Base-by-base conservation (phyloP, 92 coral and sea anemone species). In the Phenganax stokvisi region DNA sequence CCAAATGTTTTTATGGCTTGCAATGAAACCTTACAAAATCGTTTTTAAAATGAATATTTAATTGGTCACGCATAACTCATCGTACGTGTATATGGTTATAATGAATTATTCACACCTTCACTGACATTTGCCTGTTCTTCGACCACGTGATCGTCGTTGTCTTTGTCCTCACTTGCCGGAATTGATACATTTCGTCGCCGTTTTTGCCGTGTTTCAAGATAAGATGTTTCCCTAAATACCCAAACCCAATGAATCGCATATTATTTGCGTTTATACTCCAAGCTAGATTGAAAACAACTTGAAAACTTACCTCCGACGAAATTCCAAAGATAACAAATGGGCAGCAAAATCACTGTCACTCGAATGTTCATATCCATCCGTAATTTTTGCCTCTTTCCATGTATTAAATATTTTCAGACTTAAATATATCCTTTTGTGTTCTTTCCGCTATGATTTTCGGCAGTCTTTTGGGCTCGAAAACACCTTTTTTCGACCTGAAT, bases 171-270 rank as follows among this genome's bases (percentile, higher is more conserved):
- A 20, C 25, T 20, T 20, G 25, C 25, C 25, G 25, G 25, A 20
- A 20, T 20, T 20, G 25, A 20, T 20, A 20, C 25, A 20, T 20
- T 20, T 20, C 25, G 25, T 20, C 25, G 25, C 25, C 0, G 25
- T 20, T 20, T 20, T 20, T 20, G 25, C 25, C 25, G 25, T 20
- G 25, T 20, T 20, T 20, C 25, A 20, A 20, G 25, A 20, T 20
- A 66, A 9, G 72, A 7, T 7, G 72, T n/a, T 66, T 66, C 72
- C 72, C 72, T 66, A 66, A 66, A 66, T 66, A 66, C 72, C 72
- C 72, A 66, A 8, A 66, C 31, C 31, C 31, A 66, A 66, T 66
- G 28, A 8, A 66, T 66, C 28, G 72, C 72, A 66, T 66, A 66
- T 66, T 9, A 66, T 29, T 66, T 66, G 37, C 0, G 72, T 17